Base-by-base conservation (phyloP, 2,888 invertebrate species). In the Theretra japonica region DNA sequence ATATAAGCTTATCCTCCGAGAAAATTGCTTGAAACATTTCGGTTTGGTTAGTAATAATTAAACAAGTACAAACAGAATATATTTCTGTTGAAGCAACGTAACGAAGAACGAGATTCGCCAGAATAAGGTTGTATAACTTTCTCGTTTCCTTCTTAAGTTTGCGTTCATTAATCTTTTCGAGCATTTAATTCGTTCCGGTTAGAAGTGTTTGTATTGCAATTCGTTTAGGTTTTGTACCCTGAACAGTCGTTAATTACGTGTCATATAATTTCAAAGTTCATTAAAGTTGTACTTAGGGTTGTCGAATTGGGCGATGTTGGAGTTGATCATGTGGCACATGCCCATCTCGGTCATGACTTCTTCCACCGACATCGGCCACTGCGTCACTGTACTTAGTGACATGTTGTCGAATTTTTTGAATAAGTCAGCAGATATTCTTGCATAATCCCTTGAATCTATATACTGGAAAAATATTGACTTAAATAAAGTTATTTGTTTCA, bases 311-410 rank as follows among this genome's bases (percentile, higher is more conserved):
- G 96, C 96, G 69, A 96, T 93, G 78, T 96, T 94, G 0, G 96
- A 96, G 83, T 97, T 96, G 79, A 96, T 95, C 25, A 96, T 93
- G 84, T 96, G 96, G 80, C 97, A 97, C 88, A 96, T 95, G 50
- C 97, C 97, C 88, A 96, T 93, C 85, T 97, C 97, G 0, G 96
- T 96, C 86, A 96, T 94, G 0, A 95, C 95, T 72, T 94, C 87
- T 72, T 95, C 93, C 33, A 96, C 83, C 28, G 87, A 83, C 74
- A 95, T 87, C 69, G 93, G 91, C 84, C 90, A 85, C 62, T 90
- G 81, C 15, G 82, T 82, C 60, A 83, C 87, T 11, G 89, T 90
- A 0, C 85, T 83, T n/a, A 94, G 71, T 2, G 82, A 80, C 1
- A 77, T 75, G 71, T 84, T 84, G 50, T 83, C 76, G 57, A 92